Evolutionary conservation across 2,113 vertebrate species (phyloP).

Genomic region (Glaucomys volans): DNA sequence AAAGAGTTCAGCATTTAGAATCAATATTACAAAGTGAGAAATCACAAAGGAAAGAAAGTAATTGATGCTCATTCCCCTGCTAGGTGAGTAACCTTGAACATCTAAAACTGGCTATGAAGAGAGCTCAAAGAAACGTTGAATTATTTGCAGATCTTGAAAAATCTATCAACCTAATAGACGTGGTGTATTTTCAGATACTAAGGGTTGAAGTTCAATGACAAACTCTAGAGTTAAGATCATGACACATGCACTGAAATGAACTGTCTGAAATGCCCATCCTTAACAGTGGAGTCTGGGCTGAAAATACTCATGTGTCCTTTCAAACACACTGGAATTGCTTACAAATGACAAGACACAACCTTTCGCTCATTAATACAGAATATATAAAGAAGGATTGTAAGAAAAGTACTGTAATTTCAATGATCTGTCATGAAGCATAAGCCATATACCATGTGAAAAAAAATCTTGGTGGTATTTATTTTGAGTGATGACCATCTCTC

Average conservation of each 20-base stretch:
- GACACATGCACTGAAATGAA: background rate
- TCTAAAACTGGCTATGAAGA: conserved; percentile 14
- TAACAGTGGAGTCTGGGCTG: background rate
- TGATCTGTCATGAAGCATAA: conserved; percentile 12
- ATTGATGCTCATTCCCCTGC: background rate
- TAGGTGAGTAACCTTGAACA: background rate
- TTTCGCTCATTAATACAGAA: background rate
- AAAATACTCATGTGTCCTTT: background rate
- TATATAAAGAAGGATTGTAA: background rate
- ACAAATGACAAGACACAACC: background rate
- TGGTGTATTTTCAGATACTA: conserved; percentile 40
- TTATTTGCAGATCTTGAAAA: conserved; percentile 47
- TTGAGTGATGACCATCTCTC: background rate
- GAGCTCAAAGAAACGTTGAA: conserved; percentile 8
- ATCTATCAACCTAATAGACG: conserved; percentile 33
- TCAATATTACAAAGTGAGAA: conserved; percentile 29
- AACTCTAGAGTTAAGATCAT: conserved; percentile 26
- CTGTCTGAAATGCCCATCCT: conserved; percentile 28
- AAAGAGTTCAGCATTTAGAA: conserved; percentile 22
- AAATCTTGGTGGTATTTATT: background rate
- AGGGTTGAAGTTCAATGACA: conserved; percentile 36
- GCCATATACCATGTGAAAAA: background rate
- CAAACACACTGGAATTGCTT: background rate
- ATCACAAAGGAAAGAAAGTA: conserved; percentile 26
- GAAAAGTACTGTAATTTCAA: conserved; percentile 23